Evolutionary conservation across 64 coral and sea anemone species (phyloP).

Genomic region (Actinia tenebrosa): DNA sequence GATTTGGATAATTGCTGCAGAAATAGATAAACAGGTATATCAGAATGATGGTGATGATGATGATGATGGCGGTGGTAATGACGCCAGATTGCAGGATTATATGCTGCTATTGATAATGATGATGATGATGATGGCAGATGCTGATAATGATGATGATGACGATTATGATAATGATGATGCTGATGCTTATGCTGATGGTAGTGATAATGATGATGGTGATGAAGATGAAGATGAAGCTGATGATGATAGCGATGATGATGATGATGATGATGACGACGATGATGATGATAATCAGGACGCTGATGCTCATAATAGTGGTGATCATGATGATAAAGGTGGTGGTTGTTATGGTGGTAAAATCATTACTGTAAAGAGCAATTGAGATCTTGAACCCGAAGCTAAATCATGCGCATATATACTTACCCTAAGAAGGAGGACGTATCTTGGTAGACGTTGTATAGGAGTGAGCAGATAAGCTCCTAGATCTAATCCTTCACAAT

Average conservation of each 20-base stretch:
- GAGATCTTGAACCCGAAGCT: no score
- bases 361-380: no score
- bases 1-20: slow-evolving; percentile 83
- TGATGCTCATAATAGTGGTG: no score
- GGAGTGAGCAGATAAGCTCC: slow-evolving; percentile 85
- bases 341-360: background rate
- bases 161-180: background rate
- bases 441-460: slow-evolving; percentile 93
- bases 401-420: background rate
- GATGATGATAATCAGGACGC: background rate
- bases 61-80: background rate
- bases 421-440: slow-evolving; percentile 90
- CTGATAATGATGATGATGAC: background rate
- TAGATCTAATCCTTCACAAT: slow-evolving; percentile 84
- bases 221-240: background rate
- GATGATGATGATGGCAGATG: background rate
- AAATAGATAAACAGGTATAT: background rate
- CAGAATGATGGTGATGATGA: background rate
- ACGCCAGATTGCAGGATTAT: background rate
- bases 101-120: no score
- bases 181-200: no score
- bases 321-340: no score
- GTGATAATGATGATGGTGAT: background rate
- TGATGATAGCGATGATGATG: background rate
- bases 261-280: background rate